Evolutionary conservation across 2,113 vertebrate genomes (phyloP).

Genomic region (Psilopogon haemacephalus): DNA sequence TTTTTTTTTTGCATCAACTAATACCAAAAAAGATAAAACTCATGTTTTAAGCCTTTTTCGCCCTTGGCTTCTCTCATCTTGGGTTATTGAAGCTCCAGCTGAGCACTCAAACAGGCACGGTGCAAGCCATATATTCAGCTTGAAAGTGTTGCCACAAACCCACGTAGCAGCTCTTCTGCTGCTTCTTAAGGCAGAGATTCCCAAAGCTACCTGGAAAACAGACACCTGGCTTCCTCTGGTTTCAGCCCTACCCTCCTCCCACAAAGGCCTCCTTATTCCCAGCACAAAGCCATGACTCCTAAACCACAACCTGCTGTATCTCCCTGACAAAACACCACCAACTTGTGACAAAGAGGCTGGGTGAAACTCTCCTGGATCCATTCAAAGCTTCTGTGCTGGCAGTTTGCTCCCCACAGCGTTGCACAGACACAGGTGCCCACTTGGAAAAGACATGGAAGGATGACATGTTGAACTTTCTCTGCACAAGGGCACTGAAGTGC

Average conservation of each 20-base stretch:
- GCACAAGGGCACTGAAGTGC: too few relatives aligned
- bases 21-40: not conserved
- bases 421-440: accelerated
- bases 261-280: not conserved
- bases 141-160: not conserved
- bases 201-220: not conserved
- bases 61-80: not conserved
- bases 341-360: accelerated
- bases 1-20: not conserved
- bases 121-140: not conserved
- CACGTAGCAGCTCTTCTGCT: not conserved
- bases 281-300: not conserved
- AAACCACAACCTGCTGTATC: accelerated
- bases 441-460: not conserved
- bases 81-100: not conserved
- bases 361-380: not conserved
- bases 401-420: not conserved
- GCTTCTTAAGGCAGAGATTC: not conserved
- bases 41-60: not conserved
- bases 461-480: not conserved
- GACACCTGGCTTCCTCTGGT: not conserved
- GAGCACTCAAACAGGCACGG: not conserved
- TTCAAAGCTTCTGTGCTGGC: not conserved
- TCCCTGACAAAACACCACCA: not conserved
- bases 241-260: not conserved